Percentiles rank a stretch among this genome's conserved stretches.
These are phyloP conservation scores for Lasioglossum leucozonium DNA, from an alignment of 2,888 invertebrate genomes.

Conservation along the genomic window DNA sequence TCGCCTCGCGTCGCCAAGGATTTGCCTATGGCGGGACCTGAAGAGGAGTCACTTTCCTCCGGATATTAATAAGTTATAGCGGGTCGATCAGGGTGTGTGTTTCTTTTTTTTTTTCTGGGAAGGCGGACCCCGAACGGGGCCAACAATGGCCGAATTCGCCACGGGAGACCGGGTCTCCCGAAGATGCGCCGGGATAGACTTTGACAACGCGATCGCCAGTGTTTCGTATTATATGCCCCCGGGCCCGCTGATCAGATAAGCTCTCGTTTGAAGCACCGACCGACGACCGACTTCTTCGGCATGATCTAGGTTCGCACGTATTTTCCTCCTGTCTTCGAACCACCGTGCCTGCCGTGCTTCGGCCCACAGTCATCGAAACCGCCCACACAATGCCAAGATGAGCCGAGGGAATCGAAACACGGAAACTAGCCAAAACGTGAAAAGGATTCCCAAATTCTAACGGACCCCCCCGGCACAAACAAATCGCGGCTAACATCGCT, in stretches of 20 bases:
- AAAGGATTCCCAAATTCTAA: constrained; percentile 1
- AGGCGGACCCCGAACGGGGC: constrained; percentile 66
- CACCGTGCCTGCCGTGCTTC: neutral
- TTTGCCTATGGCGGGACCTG: constrained; percentile 58
- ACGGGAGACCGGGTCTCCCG: constrained; percentile 76
- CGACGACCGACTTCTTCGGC: constrained; percentile 62
- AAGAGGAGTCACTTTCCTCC: constrained; percentile 68
- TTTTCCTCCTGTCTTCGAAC: constrained; percentile 68
- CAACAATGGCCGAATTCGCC: constrained; percentile 80
- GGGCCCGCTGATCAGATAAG: constrained; percentile 79
- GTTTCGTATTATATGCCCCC: constrained; percentile 64
- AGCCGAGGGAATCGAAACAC: neutral
- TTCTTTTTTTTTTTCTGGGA: constrained; percentile 68
- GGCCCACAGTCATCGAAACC: constrained; percentile 28
- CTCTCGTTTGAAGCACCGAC: constrained; percentile 80
- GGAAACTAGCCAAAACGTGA: neutral
- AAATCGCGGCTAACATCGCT: neutral
- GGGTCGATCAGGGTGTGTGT: constrained; percentile 75
- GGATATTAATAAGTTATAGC: constrained; percentile 84
- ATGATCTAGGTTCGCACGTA: constrained; percentile 75
- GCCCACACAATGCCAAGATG: neutral
- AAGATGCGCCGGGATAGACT: constrained; percentile 80
- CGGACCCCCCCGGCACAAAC: neutral
- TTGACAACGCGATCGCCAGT: constrained; percentile 82
- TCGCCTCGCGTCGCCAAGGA: constrained; percentile 32